Evolutionary conservation across 1,140 invertebrate genomes (phyloP).

Genomic region (Meloidogyne floridensis): DNA sequence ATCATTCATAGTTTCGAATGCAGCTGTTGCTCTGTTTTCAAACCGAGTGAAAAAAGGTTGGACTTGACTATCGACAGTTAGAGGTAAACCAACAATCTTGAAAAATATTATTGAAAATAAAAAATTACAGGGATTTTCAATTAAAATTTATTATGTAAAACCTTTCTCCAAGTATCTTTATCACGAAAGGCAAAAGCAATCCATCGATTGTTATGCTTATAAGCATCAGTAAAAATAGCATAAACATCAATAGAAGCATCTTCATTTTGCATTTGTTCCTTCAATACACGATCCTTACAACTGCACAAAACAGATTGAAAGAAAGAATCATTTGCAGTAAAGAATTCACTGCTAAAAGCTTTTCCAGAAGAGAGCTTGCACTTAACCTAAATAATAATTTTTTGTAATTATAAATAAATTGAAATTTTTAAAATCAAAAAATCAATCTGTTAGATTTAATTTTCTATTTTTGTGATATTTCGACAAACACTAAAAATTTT

Average conservation of each 20-base stretch:
- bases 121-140: too few species aligned
- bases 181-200: conserved; percentile 16
- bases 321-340: neutral
- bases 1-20: neutral
- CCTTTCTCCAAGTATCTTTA: conserved; percentile 6
- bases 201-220: conserved; percentile 4
- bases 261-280: neutral
- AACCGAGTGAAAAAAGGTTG: conserved; percentile 9
- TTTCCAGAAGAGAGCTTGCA: neutral
- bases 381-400: neutral
- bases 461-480: too few species aligned
- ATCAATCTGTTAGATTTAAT: too few species aligned
- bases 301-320: conserved; percentile 6
- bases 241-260: conserved; percentile 1
- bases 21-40: neutral
- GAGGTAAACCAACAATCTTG: conserved; percentile 6
- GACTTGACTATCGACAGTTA: conserved; percentile 17
- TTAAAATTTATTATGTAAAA: neutral
- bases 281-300: neutral
- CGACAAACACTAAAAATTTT: too few species aligned
- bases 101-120: neutral
- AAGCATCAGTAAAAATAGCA: conserved; percentile 2
- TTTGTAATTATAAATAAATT: too few species aligned
- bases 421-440: too few species aligned
- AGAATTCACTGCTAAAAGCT: neutral